These are phyloP conservation scores for Catostylus mosaicus DNA, from an alignment of 30 jellyfish, hydroid and myxozoan genomes.

Conservation along the genomic window DNA sequence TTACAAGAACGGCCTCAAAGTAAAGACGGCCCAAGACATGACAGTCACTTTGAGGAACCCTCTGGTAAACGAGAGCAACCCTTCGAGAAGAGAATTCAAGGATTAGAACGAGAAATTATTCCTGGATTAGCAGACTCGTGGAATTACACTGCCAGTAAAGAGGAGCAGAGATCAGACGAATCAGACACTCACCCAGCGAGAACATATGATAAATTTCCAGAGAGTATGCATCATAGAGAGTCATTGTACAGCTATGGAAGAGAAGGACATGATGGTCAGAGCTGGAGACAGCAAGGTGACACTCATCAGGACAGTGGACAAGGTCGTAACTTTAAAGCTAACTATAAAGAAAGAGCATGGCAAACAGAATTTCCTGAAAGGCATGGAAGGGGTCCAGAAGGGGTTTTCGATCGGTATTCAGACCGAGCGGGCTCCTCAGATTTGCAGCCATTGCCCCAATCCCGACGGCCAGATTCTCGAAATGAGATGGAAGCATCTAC, in stretches of 20 bases:
- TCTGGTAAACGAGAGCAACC: neutral
- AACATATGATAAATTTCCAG: neutral
- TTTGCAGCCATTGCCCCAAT: slow-evolving; percentile 1
- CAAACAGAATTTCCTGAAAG: slow-evolving; percentile 11
- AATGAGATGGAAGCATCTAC: too few relatives aligned
- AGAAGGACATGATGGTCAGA: neutral
- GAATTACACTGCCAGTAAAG: neutral
- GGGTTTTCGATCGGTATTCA: neutral
- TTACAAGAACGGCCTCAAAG: neutral
- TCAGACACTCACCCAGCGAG: neutral
- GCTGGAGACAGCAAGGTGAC: neutral
- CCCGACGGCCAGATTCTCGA: neutral
- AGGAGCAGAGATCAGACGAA: neutral
- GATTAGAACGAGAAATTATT: neutral
- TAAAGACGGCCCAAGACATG: neutral
- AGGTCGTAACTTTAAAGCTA: neutral
- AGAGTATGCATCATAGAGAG: neutral
- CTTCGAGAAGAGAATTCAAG: neutral
- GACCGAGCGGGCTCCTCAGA: neutral
- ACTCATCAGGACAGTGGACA: neutral
- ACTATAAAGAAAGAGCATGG: neutral
- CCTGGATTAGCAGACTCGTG: slow-evolving; percentile 2
- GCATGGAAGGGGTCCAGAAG: neutral
- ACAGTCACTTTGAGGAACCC: neutral
- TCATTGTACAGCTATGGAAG: neutral